A percentile compares a stretch with the other conserved stretches of the same genome.
Evolutionary conservation across 2,113 vertebrate genomes (phyloP).

Genomic region (Corythaixoides concolor): DNA sequence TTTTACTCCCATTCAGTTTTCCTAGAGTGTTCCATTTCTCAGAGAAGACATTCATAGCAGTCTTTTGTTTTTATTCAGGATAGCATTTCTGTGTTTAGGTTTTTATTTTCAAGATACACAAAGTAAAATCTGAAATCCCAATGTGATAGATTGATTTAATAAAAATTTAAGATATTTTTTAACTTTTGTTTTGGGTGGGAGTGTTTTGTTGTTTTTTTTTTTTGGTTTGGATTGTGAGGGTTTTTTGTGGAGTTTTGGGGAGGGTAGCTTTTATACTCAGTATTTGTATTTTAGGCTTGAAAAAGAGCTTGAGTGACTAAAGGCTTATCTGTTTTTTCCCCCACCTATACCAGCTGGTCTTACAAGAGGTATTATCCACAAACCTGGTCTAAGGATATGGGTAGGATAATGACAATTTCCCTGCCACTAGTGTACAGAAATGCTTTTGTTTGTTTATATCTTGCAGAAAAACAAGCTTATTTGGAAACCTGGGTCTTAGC

Average conservation of each 20-base stretch:
- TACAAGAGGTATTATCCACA: not conserved
- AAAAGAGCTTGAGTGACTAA: not conserved
- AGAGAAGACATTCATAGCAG: not conserved
- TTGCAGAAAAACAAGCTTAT: not conserved
- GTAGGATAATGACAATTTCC: not conserved
- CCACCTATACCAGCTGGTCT: not conserved
- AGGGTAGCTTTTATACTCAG: not conserved
- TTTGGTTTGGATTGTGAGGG: not conserved
- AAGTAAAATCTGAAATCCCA: not conserved
- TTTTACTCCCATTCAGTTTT: not conserved
- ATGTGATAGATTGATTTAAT: not conserved
- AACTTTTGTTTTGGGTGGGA: not conserved
- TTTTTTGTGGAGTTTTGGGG: too few relatives aligned
- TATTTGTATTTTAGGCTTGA: not conserved
- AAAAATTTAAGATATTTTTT: not conserved
- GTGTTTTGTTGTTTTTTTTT: not conserved
- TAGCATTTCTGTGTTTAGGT: not conserved
- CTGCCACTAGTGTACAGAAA: not conserved
- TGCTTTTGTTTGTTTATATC: not conserved
- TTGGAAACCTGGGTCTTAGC: not conserved
- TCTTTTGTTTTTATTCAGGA: not conserved
- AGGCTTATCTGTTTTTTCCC: not conserved
- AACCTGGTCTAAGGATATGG: not conserved
- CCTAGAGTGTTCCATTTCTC: not conserved
- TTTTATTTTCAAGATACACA: not conserved